Conservation (phyloP, 2,113 vertebrate species). For the Eidolon helvum region DNA sequence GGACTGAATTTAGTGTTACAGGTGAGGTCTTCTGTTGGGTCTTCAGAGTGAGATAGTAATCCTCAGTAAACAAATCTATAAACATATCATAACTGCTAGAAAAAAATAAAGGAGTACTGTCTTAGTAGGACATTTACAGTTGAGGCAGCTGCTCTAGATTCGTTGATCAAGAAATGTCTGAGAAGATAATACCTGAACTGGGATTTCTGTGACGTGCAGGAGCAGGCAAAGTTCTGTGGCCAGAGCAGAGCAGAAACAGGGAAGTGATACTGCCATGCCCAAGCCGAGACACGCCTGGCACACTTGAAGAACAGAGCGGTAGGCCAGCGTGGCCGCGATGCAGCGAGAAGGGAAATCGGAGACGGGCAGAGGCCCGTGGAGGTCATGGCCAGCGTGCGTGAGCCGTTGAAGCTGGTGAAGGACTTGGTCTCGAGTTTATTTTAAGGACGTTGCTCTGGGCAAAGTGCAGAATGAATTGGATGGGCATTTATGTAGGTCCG, state of each 20-base stretch:
- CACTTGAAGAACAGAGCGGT: background rate
- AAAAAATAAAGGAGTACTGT: background rate
- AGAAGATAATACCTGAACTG: background rate
- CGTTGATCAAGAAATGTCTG: background rate
- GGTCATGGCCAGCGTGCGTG: fast-evolving
- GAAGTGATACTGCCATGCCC: background rate
- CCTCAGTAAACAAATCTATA: background rate
- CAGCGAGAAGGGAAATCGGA: background rate
- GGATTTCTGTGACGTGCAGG: background rate
- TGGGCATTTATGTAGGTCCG: background rate
- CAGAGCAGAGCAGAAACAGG: background rate
- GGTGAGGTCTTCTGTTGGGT: background rate
- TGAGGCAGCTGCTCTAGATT: background rate
- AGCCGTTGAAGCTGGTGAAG: background rate
- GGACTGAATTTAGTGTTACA: background rate
- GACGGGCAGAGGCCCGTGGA: background rate
- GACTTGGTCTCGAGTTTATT: background rate
- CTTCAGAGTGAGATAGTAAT: background rate
- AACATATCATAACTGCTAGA: background rate
- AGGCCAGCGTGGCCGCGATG: fast-evolving
- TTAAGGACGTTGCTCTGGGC: background rate
- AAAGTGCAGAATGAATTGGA: background rate
- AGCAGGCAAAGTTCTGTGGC: background rate
- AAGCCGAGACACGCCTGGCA: background rate
- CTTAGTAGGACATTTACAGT: too few species aligned